phyloP scores from a whole-genome alignment of 2,888 invertebrate species.

The Drosophila colorata region DNA sequence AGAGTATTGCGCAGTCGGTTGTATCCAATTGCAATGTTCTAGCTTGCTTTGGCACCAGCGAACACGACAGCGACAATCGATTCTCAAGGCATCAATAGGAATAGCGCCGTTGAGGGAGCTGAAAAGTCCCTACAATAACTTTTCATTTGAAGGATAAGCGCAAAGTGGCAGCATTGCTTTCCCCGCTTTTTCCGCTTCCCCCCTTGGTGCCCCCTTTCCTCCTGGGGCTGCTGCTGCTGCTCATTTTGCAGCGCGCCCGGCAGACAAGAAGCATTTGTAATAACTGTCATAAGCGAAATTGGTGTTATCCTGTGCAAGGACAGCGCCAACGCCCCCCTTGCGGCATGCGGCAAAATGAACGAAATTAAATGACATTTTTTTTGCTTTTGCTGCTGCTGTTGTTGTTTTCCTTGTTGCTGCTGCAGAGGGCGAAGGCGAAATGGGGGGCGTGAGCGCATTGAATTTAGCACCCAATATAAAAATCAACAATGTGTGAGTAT shows the following conservation, averaged over 20 bases:
- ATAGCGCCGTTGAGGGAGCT: constrained; percentile 43
- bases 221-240: constrained; percentile 27
- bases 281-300: constrained; percentile 81
- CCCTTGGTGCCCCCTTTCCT: not conserved
- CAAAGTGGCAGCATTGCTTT: constrained; percentile 57
- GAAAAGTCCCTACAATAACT: constrained; percentile 62
- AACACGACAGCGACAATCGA: constrained; percentile 57
- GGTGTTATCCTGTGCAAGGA: constrained; percentile 73
- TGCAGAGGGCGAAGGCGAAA: not conserved
- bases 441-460: constrained; percentile 47
- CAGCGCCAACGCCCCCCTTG: constrained; percentile 28
- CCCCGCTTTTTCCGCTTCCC: not conserved
- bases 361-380: constrained; percentile 70
- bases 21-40: not conserved
- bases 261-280: constrained; percentile 76
- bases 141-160: constrained; percentile 73
- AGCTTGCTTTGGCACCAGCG: constrained; percentile 26
- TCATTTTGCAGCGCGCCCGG: constrained; percentile 52
- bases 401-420: constrained; percentile 12
- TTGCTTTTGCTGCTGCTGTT: constrained; percentile 21
- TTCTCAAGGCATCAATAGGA: constrained; percentile 60
- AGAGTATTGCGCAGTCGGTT: constrained; percentile 9
- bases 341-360: constrained; percentile 51
- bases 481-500: constrained; percentile 65
- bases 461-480: constrained; percentile 76